Percentiles rank a stretch among this genome's conserved stretches.
These are phyloP conservation scores for Drosophila paranaensis DNA, from an alignment of 2,888 invertebrate genomes.

Conservation along the genomic window DNA sequence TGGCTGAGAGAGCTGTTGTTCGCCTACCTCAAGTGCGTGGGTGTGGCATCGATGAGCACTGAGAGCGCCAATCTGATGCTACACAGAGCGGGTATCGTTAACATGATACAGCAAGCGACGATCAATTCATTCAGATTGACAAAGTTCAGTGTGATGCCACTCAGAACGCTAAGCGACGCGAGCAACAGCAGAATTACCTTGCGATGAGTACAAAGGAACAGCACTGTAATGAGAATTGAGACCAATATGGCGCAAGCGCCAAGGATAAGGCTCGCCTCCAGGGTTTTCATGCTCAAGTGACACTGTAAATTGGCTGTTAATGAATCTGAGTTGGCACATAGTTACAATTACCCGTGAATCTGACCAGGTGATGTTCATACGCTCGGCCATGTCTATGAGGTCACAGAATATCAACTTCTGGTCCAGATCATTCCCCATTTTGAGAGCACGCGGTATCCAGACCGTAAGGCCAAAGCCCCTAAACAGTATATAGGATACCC, in stretches of 20 bases:
- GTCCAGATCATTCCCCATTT: not conserved
- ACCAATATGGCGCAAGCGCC: slow-evolving; percentile 16
- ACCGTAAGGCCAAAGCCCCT: slow-evolving; percentile 34
- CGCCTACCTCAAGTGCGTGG: slow-evolving; percentile 42
- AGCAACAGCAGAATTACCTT: slow-evolving; percentile 15
- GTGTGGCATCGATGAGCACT: slow-evolving; percentile 35
- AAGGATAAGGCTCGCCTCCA: slow-evolving; percentile 4
- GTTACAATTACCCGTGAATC: not conserved
- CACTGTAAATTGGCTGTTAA: slow-evolving; percentile 17
- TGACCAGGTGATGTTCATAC: not conserved
- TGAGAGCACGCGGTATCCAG: slow-evolving; percentile 35
- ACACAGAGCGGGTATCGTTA: slow-evolving; percentile 29
- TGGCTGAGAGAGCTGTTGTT: no score
- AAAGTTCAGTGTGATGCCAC: slow-evolving; percentile 32
- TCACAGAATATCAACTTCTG: slow-evolving; percentile 23
- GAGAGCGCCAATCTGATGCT: slow-evolving; percentile 12
- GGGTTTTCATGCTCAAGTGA: not conserved
- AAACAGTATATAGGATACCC: not conserved
- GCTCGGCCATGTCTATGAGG: not conserved
- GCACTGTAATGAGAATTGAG: slow-evolving; percentile 22
- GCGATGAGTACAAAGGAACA: slow-evolving; percentile 23
- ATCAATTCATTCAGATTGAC: not conserved
- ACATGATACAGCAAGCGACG: not conserved
- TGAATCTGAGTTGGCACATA: not conserved
- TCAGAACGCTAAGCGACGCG: not conserved